These are phyloP conservation scores for Chloroceryle inda DNA, from an alignment of 2,797 vertebrate genomes.

Conservation along the genomic window DNA sequence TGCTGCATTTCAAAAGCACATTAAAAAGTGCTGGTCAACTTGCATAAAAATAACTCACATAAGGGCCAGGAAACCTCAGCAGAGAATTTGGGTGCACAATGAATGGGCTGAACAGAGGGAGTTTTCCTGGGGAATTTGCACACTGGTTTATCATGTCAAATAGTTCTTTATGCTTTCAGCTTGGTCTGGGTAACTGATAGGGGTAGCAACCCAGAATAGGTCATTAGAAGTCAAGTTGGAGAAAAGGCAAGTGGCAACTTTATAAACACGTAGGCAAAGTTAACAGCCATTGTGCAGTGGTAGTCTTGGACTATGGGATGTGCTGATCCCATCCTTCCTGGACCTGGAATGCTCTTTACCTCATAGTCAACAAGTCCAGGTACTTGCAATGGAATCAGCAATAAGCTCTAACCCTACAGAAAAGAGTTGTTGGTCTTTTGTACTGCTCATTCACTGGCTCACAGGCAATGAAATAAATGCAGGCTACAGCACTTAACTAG, in stretches of 20 bases:
- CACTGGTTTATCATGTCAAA: not conserved
- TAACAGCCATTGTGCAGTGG: not conserved
- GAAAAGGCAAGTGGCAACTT: not conserved
- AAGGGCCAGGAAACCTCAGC: not conserved
- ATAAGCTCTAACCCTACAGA: not conserved
- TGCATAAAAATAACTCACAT: not conserved
- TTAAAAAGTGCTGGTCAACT: not conserved
- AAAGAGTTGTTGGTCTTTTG: not conserved
- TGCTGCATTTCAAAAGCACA: not conserved
- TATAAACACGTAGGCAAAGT: fast-evolving
- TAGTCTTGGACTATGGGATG: not conserved
- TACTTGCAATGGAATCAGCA: not conserved
- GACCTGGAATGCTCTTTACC: not conserved
- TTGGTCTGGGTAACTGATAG: not conserved
- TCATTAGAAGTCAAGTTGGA: not conserved
- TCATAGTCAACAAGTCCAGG: not conserved
- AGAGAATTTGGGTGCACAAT: not conserved
- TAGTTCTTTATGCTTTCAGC: not conserved
- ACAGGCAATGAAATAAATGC: not conserved
- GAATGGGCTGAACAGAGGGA: not conserved
- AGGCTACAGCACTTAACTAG: not conserved
- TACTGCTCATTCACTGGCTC: not conserved
- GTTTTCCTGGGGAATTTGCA: not conserved
- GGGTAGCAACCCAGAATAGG: not conserved
- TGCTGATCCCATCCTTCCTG: not conserved